Percentiles rank a stretch among this genome's conserved stretches.
Conservation (phyloP, 2,113 vertebrate genomes). For the Anhinga anhinga region DNA sequence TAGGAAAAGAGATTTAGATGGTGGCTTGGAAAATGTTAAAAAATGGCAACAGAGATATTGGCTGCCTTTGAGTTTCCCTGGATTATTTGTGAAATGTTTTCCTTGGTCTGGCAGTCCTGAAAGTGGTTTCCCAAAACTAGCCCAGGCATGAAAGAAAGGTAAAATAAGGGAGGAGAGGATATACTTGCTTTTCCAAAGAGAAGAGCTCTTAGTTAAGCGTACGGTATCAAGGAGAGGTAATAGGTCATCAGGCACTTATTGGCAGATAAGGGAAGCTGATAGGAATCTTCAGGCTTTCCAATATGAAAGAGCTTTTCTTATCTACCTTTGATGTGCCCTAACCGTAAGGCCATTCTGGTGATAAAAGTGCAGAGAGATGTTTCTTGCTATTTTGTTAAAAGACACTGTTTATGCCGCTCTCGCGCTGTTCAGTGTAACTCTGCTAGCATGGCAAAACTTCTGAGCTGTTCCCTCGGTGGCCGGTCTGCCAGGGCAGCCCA, state of each 20-base stretch:
- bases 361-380: background rate
- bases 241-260: background rate
- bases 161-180: too few species aligned
- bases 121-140: background rate
- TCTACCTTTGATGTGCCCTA: background rate
- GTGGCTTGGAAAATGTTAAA: background rate
- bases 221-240: background rate
- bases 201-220: background rate
- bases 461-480: fast-evolving
- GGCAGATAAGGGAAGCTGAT: background rate
- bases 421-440: background rate
- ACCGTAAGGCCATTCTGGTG: background rate
- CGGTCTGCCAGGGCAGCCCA: background rate
- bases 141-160: too few species aligned
- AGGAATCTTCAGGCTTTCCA: background rate
- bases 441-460: background rate
- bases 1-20: background rate
- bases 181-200: background rate
- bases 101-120: background rate
- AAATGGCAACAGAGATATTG: background rate
- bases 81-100: background rate
- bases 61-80: background rate
- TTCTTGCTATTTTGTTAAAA: background rate
- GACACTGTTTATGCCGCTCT: background rate
- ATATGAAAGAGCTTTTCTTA: background rate